These are phyloP conservation scores for Pseudotriccus pelzelni DNA, from an alignment of 2,797 vertebrate genomes.

Conservation along the genomic window DNA sequence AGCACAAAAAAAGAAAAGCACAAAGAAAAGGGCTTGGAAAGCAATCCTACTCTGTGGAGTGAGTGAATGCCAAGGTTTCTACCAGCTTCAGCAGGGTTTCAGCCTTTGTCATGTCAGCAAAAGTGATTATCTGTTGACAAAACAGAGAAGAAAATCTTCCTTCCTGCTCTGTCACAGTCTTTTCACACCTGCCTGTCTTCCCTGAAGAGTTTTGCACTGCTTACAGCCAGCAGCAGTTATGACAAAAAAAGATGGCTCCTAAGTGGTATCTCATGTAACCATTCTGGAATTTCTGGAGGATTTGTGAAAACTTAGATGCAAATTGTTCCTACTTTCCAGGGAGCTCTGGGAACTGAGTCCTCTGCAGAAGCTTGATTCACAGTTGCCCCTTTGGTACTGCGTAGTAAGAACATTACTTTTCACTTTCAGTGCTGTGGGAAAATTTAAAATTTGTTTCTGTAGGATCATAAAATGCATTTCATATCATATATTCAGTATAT, in stretches of 20 bases:
- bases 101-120: neutral
- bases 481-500: neutral
- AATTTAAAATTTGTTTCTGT: neutral
- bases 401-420: neutral
- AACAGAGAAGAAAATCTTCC: neutral
- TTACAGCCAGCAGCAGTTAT: neutral
- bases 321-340: neutral
- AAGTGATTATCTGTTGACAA: constrained; percentile 3
- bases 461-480: neutral
- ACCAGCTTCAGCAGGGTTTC: neutral
- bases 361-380: neutral
- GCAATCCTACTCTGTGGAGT: neutral
- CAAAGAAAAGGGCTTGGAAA: neutral
- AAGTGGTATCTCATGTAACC: neutral
- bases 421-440: neutral
- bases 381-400: neutral
- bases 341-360: neutral
- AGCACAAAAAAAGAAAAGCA: neutral
- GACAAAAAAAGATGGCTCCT: neutral
- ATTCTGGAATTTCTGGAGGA: neutral
- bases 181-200: neutral
- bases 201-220: neutral
- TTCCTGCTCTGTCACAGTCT: neutral
- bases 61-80: neutral
- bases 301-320: neutral